These are phyloP conservation scores for Sicus ferrugineus DNA, from an alignment of 2,888 invertebrate genomes.

Conservation along the genomic window DNA sequence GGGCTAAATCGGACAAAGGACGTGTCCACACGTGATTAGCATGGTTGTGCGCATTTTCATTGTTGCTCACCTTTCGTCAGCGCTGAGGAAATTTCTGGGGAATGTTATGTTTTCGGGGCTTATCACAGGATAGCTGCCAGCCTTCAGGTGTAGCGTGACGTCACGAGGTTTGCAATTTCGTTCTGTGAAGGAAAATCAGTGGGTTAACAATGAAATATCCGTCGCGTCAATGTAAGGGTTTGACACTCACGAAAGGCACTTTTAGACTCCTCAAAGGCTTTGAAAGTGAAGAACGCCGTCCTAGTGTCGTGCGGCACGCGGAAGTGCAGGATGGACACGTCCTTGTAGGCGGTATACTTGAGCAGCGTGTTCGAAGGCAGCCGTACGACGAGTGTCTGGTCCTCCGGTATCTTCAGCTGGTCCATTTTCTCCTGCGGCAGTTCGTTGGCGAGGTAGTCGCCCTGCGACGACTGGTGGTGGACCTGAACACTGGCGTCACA, in stretches of 20 bases:
- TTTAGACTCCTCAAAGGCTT: constrained; percentile 63
- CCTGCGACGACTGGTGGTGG: constrained; percentile 45
- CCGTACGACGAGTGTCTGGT: constrained; percentile 60
- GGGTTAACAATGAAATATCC: not conserved
- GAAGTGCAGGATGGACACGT: constrained; percentile 70
- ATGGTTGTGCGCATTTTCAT: not conserved
- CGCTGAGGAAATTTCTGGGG: constrained; percentile 71
- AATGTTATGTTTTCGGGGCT: constrained; percentile 82
- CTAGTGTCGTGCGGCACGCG: constrained; percentile 67
- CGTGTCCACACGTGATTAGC: too few species aligned
- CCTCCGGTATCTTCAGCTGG: constrained; percentile 51
- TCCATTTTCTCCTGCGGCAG: constrained; percentile 50
- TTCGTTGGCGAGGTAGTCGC: constrained; percentile 44
- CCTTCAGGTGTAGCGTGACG: constrained; percentile 77
- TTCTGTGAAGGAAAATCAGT: constrained; percentile 52
- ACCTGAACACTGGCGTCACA: constrained; percentile 49
- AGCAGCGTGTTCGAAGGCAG: constrained; percentile 65
- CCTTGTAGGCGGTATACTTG: constrained; percentile 69
- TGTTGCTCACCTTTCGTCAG: constrained; percentile 58
- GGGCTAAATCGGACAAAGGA: too few species aligned
- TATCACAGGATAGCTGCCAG: constrained; percentile 83
- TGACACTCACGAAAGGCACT: constrained; percentile 63
- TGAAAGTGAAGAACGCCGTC: constrained; percentile 64
- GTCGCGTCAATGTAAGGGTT: not conserved
- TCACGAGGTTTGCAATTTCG: constrained; percentile 71